Base-by-base conservation (phyloP, 2,888 invertebrate species). In the Xestobium rufovillosum region DNA sequence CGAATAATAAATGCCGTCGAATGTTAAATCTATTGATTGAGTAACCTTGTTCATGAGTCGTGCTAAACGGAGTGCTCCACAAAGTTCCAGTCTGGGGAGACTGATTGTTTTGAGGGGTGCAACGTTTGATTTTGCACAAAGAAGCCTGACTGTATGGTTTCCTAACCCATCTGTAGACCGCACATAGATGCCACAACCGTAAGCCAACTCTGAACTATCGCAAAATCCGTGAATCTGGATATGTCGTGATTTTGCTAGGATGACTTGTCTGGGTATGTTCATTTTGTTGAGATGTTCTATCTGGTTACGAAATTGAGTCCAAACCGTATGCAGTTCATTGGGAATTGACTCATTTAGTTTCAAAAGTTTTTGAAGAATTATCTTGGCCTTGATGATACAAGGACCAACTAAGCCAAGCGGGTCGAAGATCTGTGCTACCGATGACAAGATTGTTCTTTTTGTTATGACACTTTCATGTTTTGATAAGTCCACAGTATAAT, bases 221-320 rank as follows among this genome's bases (percentile, higher is more conserved):
- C 41, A 42, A 35, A 53, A 53, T 2, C 47, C 49, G 34, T 51
- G 52, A 4, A 54, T n/a, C 38, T 50, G 36, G n/a, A 43, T 30
- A 14, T 14, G 3, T 6, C 10, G 15, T 4, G 35, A 12, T 15
- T 28, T 13, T 6, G n/a, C 4, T 16, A 12, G 8, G 14, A 31
- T 23, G 11, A 34, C 37, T 12, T 42, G 37, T 23, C 48, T 26
- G 12, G 45, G 40, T 19, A 47, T 41, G 26, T 31, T 27, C 14
- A 46, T 25, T 26, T 19, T 16, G 31, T 40, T 40, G 19, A 41
- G 13, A 6, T 30, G 6, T 16, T 6, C 11, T 6, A 43, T 25
- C 3, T 19, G 26, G 8, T 33, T 25, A 14, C 29, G n/a, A 32
- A 42, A 44, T 14, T 34, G 27, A 25, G 8, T 13, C 47, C 51